phyloP scores from a whole-genome alignment of 2,113 vertebrate species.

The Lepus europaeus region DNA sequence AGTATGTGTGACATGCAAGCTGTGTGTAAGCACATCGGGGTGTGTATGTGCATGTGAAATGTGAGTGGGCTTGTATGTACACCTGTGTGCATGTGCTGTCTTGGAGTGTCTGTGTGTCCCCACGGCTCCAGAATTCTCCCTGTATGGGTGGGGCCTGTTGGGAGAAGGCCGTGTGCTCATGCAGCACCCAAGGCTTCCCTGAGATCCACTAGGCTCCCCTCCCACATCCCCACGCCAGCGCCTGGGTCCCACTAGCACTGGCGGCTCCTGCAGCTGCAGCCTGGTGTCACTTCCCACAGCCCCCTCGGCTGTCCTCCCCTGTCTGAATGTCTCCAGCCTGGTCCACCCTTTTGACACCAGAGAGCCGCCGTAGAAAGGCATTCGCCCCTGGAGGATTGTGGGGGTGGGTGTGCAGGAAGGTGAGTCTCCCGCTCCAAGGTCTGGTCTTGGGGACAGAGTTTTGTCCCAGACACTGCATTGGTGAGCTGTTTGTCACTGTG shows the following conservation, averaged over 20 bases:
- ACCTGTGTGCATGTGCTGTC: neutral
- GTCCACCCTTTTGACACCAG: neutral
- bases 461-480: too few relatives aligned
- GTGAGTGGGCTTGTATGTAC: neutral
- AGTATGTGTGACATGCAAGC: neutral
- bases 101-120: neutral
- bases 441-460: too few relatives aligned
- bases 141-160: neutral
- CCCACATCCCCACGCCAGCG: neutral
- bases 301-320: neutral
- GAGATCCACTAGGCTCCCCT: neutral
- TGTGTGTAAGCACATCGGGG: neutral
- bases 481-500: too few relatives aligned
- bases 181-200: neutral
- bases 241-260: neutral
- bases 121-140: neutral
- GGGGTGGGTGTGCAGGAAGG: too few relatives aligned
- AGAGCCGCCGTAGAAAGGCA: neutral
- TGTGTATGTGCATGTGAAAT: neutral
- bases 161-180: neutral
- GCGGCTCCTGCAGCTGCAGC: neutral
- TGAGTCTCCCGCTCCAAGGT: too few relatives aligned
- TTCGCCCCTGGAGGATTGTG: neutral
- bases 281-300: neutral
- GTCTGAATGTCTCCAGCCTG: neutral